Evolutionary conservation across 1,140 invertebrate genomes (phyloP), one percentile per base, ranked within the genome.

Genomic region (Drosophila pruinosa): DNA sequence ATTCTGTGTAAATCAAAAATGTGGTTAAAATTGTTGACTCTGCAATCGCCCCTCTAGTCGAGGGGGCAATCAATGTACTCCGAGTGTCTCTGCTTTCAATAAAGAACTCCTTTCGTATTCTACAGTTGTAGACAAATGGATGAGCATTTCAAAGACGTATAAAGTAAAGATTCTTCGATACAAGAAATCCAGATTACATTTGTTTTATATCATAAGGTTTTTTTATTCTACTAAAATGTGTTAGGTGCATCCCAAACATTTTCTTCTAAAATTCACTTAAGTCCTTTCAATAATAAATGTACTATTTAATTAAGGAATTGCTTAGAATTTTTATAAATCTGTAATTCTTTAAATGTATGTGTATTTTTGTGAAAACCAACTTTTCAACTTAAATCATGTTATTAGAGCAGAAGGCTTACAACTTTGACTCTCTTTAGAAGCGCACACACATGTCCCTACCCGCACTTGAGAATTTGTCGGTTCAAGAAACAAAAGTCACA

Each of bases 401-500:
- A 28, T 75, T 71, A 57, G 68, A 65, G 63, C 22, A 69, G 14
- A 39, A 38, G 24, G 22, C 38, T 6, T 15, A 17, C 36, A 38
- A n/a, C 15, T 48, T 4, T 14, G 6, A 21, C 15, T 31, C 24
- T 19, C 22, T 28, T 0, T 14, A 57, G 10, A 54, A 19, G 2
- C 10, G 43, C 19, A 39, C n/a, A 39, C 36, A 21, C 14, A 31
- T 43, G 38, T 41, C 2, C n/a, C 64, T 59, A 62, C 58, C 63
- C 43, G 62, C 39, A 75, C 28, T 31, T 31, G n/a, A 3, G 8
- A 75, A 65, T 71, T 54, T 57, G 7, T 26, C 43, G 34, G 41
- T 38, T 63, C 17, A 78, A 72, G 75, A 41, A 68, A 68, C 68
- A 73, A 79, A 83, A 78, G 71, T 85, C 75, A 79, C 36, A 75